These are phyloP conservation scores for Sylvietta virens DNA, from an alignment of 2,113 vertebrate genomes.

Conservation along the genomic window DNA sequence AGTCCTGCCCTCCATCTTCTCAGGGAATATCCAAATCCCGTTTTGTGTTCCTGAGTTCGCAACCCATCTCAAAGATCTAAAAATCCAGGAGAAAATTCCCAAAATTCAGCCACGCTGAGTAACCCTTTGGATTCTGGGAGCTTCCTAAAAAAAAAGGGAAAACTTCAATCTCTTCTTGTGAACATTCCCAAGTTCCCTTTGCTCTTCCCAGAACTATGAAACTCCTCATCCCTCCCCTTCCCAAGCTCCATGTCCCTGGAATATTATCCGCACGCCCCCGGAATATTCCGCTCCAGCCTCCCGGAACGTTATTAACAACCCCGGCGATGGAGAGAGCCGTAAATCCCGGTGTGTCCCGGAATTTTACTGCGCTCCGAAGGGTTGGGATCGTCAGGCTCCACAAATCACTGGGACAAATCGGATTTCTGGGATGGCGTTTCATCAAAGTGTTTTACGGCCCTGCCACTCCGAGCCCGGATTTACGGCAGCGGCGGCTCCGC, in stretches of 20 bases:
- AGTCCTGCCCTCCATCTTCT: background rate
- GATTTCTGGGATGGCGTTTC: constrained; percentile 48
- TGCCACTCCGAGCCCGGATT: constrained; percentile 33
- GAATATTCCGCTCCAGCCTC: background rate
- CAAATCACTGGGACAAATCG: constrained; percentile 52
- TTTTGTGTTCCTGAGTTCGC: too few species aligned
- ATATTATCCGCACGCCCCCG: background rate
- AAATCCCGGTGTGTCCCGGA: constrained; percentile 31
- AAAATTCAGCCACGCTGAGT: background rate
- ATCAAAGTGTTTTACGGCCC: constrained; percentile 60
- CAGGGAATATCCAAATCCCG: background rate
- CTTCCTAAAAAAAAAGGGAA: background rate
- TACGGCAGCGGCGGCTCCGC: constrained; percentile 9
- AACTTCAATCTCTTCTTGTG: background rate
- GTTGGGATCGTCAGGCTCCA: constrained; percentile 28
- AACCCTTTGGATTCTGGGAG: background rate
- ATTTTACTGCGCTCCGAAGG: constrained; percentile 47
- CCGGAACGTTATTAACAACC: constrained; percentile 21
- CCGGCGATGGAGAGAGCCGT: background rate
- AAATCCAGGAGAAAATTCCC: background rate
- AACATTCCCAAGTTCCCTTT: background rate
- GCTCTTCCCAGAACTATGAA: background rate
- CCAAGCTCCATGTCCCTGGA: background rate
- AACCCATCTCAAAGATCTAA: too few species aligned
- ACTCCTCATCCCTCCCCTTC: background rate